Base-by-base conservation (phyloP, 2,113 vertebrate genomes). In the Syngnathus scovelli region DNA sequence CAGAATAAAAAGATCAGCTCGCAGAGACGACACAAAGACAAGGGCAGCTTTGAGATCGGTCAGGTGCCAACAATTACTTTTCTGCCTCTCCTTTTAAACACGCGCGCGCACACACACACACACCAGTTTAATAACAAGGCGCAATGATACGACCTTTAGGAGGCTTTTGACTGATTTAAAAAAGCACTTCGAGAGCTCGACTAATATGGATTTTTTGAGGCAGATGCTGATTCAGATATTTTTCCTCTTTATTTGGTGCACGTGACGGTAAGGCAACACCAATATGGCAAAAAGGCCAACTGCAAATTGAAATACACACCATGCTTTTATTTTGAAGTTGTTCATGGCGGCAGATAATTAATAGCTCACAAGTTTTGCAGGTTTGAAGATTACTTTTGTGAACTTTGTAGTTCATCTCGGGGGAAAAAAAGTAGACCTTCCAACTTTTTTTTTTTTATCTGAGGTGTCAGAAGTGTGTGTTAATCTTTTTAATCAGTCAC, bases 21-120 rank as follows among this genome's bases (percentile, higher is more conserved):
- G 79, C 88, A 86, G 76, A 79, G 86, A 83, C 84, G 83, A 84
- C 86, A 89, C 87, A 90, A 87, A 90, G 86, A 83, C 88, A 89
- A 90, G 89, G 88, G 86, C 87, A 87, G 89, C 89, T 91, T 89
- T 88, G 88, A 90, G 85, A 85, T 85, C 72, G n/a, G 83, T 67
- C 76, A 87, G 84, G 85, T 83, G 85, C 83, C 81, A 81, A 83
- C 86, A 89, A 87, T 89, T 82, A 86, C 84, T 87, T 88, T 78
- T 86, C 83, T 86, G 71, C 74, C 70, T 82, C 76, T 83, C 75
- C 78, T 70, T 80, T 12, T 52, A 49, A 69, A 77, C 66, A 66
- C 69, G 75, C 58, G 61, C 39, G 55, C 67, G 71, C 60, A 70
- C 67, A 54, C 70, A 48, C 44, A 65, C 66, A 66, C 23, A 67